Conservation (phyloP, 2,888 invertebrate genomes). For the Noctua comes region DNA sequence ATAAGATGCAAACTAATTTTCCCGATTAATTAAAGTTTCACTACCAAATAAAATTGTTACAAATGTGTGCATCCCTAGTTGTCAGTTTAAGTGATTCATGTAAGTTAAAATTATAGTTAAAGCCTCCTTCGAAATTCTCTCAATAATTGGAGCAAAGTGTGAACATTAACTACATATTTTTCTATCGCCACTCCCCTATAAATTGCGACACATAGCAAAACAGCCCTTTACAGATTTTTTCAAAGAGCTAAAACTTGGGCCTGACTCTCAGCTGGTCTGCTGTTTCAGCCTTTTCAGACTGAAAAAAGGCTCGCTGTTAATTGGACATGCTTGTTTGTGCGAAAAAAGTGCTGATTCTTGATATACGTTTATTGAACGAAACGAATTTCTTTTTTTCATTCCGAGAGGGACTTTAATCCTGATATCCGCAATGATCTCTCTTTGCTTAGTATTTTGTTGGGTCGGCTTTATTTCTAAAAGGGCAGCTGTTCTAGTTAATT, state of each 20-base stretch:
- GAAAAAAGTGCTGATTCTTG: slow-evolving; percentile 78
- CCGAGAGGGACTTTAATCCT: slow-evolving; percentile 22
- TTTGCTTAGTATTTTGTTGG: slow-evolving; percentile 45
- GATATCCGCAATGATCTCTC: slow-evolving; percentile 49
- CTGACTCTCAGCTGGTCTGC: slow-evolving; percentile 72
- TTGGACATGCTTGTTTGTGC: slow-evolving; percentile 82
- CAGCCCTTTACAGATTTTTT: slow-evolving; percentile 76
- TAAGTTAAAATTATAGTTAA: background rate
- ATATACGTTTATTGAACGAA: slow-evolving; percentile 59
- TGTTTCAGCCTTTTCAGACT: slow-evolving; percentile 74
- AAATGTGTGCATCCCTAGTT: background rate
- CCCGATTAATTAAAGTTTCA: background rate
- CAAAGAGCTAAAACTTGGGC: slow-evolving; percentile 79
- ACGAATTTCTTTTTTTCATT: slow-evolving; percentile 41
- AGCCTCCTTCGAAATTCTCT: background rate
- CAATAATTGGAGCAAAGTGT: background rate
- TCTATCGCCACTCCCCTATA: slow-evolving; percentile 56
- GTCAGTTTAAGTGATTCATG: background rate
- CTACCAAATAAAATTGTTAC: background rate
- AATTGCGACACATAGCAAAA: slow-evolving; percentile 70
- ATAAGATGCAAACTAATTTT: background rate
- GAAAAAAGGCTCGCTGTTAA: slow-evolving; percentile 77
- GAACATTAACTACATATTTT: background rate
- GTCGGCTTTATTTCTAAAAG: slow-evolving; percentile 39
- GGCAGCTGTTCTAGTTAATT: slow-evolving; percentile 31